A percentile compares a stretch with the other conserved stretches of the same genome.
These are phyloP conservation scores for Thinocorus orbignyianus DNA, from an alignment of 2,113 vertebrate species.

Conservation along the genomic window DNA sequence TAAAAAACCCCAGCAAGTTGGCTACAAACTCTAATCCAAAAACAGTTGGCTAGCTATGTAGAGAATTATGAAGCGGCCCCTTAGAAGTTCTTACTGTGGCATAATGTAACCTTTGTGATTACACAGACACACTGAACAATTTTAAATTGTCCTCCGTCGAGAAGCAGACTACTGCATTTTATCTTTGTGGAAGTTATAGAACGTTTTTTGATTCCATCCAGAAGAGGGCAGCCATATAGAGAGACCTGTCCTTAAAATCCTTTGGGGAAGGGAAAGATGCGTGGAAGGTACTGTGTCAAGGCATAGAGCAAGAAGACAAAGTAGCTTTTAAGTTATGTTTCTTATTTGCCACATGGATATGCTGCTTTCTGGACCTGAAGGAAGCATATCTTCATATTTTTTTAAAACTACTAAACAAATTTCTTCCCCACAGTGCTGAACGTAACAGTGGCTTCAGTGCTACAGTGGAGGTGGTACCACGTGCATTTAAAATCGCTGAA, in stretches of 20 bases:
- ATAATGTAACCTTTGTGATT: background rate
- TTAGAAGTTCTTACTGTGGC: background rate
- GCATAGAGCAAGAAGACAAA: background rate
- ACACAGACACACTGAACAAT: background rate
- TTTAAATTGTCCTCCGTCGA: background rate
- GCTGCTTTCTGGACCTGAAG: background rate
- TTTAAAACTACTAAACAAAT: background rate
- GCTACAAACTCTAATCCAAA: background rate
- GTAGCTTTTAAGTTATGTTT: background rate
- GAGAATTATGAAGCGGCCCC: background rate
- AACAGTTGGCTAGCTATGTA: background rate
- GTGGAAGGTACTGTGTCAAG: background rate
- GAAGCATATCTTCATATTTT: background rate
- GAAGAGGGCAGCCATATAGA: slow-evolving; percentile 55
- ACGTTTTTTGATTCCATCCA: slow-evolving; percentile 54
- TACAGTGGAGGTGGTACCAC: background rate
- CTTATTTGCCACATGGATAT: background rate
- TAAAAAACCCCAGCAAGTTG: background rate
- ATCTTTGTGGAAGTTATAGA: background rate
- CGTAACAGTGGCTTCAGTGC: background rate
- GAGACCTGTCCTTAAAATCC: background rate
- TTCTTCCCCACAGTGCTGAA: background rate
- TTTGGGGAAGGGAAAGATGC: background rate
- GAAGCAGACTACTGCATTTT: background rate
- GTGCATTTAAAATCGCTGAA: background rate